Evolutionary conservation across 2,113 vertebrate genomes (phyloP).

Genomic region (Rhinogobius similis): DNA sequence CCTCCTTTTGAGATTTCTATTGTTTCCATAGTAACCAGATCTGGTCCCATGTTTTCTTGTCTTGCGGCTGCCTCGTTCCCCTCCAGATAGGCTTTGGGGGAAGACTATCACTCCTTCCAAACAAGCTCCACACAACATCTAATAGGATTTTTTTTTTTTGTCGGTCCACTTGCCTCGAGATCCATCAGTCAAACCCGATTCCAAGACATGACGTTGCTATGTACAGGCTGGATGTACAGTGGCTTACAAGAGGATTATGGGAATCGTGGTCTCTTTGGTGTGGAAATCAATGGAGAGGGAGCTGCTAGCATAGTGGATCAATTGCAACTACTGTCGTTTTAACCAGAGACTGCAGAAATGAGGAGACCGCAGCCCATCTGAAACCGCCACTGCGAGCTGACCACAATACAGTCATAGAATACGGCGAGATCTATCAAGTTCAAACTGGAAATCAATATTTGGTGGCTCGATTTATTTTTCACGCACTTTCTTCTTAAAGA

Average conservation of each 20-base stretch:
- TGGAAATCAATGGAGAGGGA: constrained; percentile 38
- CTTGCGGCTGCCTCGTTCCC: constrained; percentile 48
- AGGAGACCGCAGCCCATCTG: constrained; percentile 15
- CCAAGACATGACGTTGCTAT: constrained; percentile 16
- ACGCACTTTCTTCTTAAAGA: background rate
- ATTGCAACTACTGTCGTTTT: constrained; percentile 14
- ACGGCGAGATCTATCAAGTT: constrained; percentile 6
- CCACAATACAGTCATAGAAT: constrained; percentile 19
- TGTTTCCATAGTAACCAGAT: constrained; percentile 77
- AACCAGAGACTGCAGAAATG: constrained; percentile 1
- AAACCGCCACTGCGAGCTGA: constrained; percentile 4
- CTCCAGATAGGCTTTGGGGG: constrained; percentile 40
- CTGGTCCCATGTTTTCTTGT: constrained; percentile 57
- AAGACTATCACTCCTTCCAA: constrained; percentile 50
- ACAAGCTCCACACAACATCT: constrained; percentile 41
- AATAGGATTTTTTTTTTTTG: constrained; percentile 21
- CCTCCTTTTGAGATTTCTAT: constrained; percentile 55
- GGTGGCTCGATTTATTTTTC: background rate
- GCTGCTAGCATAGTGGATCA: constrained; percentile 25
- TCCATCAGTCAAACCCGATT: constrained; percentile 35
- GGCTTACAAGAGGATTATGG: background rate
- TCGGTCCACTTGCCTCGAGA: constrained; percentile 14
- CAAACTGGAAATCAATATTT: constrained; percentile 34
- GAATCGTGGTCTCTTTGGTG: background rate
- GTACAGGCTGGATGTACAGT: background rate